Evolutionary conservation across 2,888 invertebrate genomes (phyloP), one percentile per base, ranked within the genome.

Genomic region (Lymantria monacha): DNA sequence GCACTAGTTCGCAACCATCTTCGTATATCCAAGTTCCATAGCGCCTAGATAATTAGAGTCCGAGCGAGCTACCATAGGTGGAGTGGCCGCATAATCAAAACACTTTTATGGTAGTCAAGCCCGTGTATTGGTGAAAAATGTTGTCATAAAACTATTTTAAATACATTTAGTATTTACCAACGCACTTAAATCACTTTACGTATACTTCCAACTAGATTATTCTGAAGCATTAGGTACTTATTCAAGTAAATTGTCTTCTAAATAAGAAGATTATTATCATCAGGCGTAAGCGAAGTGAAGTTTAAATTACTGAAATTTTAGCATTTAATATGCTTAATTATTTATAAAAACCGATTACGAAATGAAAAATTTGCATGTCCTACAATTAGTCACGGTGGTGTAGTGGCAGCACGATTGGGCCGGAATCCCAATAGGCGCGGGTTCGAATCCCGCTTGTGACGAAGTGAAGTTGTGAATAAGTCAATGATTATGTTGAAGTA

Each of bases 121-220:
- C 70, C 71, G 74, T 72, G 79, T 82, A 83, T 85, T 81, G 74
- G 81, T 83, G 84, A 85, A 88, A 90, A 87, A 88, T 89, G 87
- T 83, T 83, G 88, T 85, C 81, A 85, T 80, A 82, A 78, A 83
- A 72, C 80, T 78, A 81, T 85, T 85, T 81, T 74, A 85, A 85
- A 80, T 81, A 76, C 76, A 72, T 75, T 72, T 66, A 72, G 69
- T 74, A 77, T 85, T 84, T 83, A 69, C 45, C 57, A 60, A 63
- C 46, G 55, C 58, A 58, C 61, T 65, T 63, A 62, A 66, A 53
- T 68, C 43, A 56, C 59, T 58, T 57, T 57, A 63, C 68, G 63
- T n/a, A 12, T 60, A 59, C 55, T 66, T 53, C 61, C 70, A 51
- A 64, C 68, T 69, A 56, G 66, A 53, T 53, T 37, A 53, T 61